These are phyloP conservation scores for Cataglyphis albicans DNA, from an alignment of 2,888 invertebrate species.

Conservation along the genomic window DNA sequence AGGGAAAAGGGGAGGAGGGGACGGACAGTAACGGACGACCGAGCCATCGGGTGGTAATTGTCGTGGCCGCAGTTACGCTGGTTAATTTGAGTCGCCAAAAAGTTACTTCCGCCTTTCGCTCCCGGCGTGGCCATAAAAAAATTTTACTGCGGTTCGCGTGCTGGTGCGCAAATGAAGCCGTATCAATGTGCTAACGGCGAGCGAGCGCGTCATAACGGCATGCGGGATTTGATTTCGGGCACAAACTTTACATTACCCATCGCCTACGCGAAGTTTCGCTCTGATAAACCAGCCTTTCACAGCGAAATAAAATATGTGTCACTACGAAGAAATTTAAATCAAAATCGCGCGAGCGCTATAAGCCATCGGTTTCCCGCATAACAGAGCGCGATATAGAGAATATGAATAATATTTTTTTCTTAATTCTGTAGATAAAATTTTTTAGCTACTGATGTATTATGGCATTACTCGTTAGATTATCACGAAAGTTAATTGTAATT, in stretches of 20 bases:
- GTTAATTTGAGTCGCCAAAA: constrained; percentile 67
- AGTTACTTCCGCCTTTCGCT: constrained; percentile 71
- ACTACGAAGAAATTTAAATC: constrained; percentile 16
- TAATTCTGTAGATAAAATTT: not conserved
- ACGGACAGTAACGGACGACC: constrained; percentile 47
- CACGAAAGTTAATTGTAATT: constrained; percentile 13
- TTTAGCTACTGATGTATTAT: not conserved
- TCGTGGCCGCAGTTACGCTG: constrained; percentile 58
- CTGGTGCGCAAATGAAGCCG: constrained; percentile 47
- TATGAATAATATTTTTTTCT: not conserved
- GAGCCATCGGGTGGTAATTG: constrained; percentile 66
- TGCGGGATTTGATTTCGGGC: constrained; percentile 50
- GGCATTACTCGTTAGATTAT: not conserved
- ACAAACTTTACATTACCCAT: constrained; percentile 42
- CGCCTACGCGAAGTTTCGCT: constrained; percentile 30
- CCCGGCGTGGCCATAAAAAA: constrained; percentile 45
- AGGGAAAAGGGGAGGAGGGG: not conserved
- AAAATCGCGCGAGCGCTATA: not conserved
- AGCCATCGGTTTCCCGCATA: not conserved
- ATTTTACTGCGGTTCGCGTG: constrained; percentile 48
- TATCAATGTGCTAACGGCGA: constrained; percentile 40
- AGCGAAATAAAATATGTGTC: constrained; percentile 34
- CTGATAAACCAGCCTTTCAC: constrained; percentile 41
- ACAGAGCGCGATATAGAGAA: not conserved
- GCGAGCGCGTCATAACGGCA: constrained; percentile 20